These are phyloP conservation scores for Protomyctophum bolini DNA, from an alignment of 2,113 vertebrate species.

Conservation along the genomic window DNA sequence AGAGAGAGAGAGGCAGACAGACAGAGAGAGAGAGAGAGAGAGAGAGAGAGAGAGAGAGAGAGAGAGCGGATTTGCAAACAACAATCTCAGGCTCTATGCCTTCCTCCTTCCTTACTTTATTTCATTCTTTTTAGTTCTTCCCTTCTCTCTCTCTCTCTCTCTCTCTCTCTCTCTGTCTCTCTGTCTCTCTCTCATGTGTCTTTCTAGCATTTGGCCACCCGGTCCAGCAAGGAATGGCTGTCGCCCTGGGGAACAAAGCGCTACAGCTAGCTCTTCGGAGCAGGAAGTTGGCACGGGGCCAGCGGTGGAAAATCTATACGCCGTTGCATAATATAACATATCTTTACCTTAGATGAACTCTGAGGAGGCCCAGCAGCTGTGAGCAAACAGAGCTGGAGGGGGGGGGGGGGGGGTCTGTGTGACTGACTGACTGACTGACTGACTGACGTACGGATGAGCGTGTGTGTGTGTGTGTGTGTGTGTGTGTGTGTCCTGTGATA, in stretches of 20 bases:
- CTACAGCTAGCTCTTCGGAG: conserved; percentile 63
- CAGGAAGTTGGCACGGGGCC: conserved; percentile 79
- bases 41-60: too few species aligned
- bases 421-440: conserved; percentile 58
- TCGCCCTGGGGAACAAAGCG: conserved; percentile 68
- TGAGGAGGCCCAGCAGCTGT: conserved; percentile 78
- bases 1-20: too few species aligned
- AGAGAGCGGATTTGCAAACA: too few species aligned
- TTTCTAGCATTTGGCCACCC: conserved; percentile 37
- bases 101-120: not conserved
- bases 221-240: conserved; percentile 54
- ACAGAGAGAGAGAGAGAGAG: too few species aligned
- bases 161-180: conserved; percentile 16
- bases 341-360: conserved; percentile 84
- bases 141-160: conserved; percentile 17
- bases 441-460: conserved; percentile 43
- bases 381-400: conserved; percentile 69
- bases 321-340: conserved; percentile 83
- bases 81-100: not conserved
- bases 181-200: not conserved
- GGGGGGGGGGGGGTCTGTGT: conserved; percentile 52
- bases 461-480: conserved; percentile 42
- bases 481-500: conserved; percentile 38
- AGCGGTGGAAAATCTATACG: conserved; percentile 82
- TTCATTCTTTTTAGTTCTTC: conserved; percentile 5